A percentile compares a stretch with the other conserved stretches of the same genome.
Conservation (phyloP, 1,140 invertebrate species). For the Leptopilina clavipes region DNA sequence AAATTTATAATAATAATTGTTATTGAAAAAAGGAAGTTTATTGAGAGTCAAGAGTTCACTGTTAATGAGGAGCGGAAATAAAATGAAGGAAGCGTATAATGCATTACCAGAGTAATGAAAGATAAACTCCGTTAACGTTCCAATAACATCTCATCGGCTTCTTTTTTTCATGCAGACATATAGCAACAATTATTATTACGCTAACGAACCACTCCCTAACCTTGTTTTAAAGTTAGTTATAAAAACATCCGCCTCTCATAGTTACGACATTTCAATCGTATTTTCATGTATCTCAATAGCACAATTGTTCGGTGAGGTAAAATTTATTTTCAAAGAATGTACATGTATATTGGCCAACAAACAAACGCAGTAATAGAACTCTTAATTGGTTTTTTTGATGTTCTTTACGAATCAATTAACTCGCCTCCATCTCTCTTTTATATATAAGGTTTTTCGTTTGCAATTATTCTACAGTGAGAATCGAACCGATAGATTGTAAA, state of each 20-base stretch:
- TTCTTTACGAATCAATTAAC: too few species aligned
- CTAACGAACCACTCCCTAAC: neutral
- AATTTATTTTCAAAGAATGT: too few species aligned
- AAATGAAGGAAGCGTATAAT: constrained; percentile 4
- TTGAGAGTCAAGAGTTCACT: neutral
- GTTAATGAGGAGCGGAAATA: neutral
- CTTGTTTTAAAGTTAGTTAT: neutral
- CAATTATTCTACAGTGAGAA: too few species aligned
- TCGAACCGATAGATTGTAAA: too few species aligned
- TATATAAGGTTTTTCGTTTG: too few species aligned
- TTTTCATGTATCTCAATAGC: too few species aligned
- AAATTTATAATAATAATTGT: neutral
- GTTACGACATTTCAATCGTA: neutral
- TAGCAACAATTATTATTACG: neutral
- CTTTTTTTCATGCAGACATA: neutral
- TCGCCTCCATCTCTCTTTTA: too few species aligned
- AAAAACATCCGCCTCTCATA: neutral
- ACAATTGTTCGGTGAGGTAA: too few species aligned
- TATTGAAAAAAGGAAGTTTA: neutral
- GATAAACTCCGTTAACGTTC: constrained; percentile 38
- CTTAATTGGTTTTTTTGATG: too few species aligned
- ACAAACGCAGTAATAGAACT: too few species aligned
- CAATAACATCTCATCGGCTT: constrained; percentile 21
- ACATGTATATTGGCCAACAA: too few species aligned
- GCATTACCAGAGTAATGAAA: constrained; percentile 40